These are phyloP conservation scores for Pasiphila rectangulata DNA, from an alignment of 2,888 invertebrate genomes.

Conservation along the genomic window DNA sequence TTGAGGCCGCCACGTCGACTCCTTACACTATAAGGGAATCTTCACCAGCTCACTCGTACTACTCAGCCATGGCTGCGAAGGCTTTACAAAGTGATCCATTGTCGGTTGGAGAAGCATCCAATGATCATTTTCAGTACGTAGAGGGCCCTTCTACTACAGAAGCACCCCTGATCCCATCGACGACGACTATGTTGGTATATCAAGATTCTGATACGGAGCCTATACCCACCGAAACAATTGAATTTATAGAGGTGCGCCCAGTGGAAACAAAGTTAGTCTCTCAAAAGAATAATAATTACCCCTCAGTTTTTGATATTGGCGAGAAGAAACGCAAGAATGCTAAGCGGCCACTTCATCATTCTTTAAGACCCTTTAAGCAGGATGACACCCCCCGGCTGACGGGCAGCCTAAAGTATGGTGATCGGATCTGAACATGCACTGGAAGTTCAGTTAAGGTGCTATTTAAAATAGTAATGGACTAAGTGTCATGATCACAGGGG, in stretches of 20 bases:
- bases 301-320: constrained; percentile 40
- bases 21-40: constrained; percentile 58
- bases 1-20: constrained; percentile 47
- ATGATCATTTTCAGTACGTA: constrained; percentile 62
- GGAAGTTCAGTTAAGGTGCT: constrained; percentile 35
- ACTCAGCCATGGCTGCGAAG: constrained; percentile 61
- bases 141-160: constrained; percentile 54
- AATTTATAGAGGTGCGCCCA: constrained; percentile 35
- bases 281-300: no score
- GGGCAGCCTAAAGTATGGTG: constrained; percentile 68
- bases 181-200: constrained; percentile 39
- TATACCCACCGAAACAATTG: constrained; percentile 38
- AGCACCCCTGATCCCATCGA: constrained; percentile 41
- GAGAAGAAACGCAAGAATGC: constrained; percentile 33
- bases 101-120: constrained; percentile 62
- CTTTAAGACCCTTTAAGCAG: constrained; percentile 37
- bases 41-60: constrained; percentile 63
- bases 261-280: background rate
- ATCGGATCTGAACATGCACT: constrained; percentile 47
- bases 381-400: constrained; percentile 41
- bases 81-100: constrained; percentile 55
- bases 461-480: constrained; percentile 37
- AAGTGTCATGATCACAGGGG: constrained; percentile 50
- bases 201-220: constrained; percentile 36
- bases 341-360: constrained; percentile 35